phyloP scores from a whole-genome alignment of 2,113 vertebrate genomes.

The Tauraco erythrolophus region DNA sequence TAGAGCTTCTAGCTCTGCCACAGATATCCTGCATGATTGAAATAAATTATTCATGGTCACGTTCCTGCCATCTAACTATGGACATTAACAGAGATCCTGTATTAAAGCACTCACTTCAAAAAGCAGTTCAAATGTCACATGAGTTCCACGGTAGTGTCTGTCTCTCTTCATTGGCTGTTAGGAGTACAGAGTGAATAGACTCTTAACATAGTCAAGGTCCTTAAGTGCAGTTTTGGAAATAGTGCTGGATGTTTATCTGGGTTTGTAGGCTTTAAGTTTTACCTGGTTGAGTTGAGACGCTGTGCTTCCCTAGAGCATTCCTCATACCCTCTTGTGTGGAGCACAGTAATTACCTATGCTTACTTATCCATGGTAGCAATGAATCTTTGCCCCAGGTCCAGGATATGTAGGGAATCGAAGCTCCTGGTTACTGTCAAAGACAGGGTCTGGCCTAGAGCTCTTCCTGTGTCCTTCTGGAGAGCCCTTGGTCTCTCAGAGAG shows the following conservation, averaged over 20 bases:
- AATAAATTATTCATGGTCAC: not conserved
- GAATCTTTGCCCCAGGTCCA: not conserved
- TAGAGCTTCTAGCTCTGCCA: not conserved
- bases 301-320: not conserved
- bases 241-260: not conserved
- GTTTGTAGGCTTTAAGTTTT: not conserved
- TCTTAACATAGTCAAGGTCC: not conserved
- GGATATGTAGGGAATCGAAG: not conserved
- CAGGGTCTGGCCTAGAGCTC: not conserved
- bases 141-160: not conserved
- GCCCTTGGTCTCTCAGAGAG: not conserved
- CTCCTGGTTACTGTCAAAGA: not conserved
- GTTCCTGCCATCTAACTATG: not conserved
- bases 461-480: not conserved
- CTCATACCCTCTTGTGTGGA: not conserved
- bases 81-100: not conserved
- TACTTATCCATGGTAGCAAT: not conserved
- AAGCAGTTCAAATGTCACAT: not conserved
- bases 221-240: not conserved
- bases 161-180: not conserved
- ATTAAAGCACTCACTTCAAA: not conserved
- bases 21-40: not conserved
- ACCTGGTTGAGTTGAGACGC: not conserved
- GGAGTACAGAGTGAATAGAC: not conserved
- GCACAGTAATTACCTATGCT: not conserved